These are phyloP conservation scores for Eurystomus glaucurus DNA, from an alignment of 2,797 vertebrate genomes.

Conservation along the genomic window DNA sequence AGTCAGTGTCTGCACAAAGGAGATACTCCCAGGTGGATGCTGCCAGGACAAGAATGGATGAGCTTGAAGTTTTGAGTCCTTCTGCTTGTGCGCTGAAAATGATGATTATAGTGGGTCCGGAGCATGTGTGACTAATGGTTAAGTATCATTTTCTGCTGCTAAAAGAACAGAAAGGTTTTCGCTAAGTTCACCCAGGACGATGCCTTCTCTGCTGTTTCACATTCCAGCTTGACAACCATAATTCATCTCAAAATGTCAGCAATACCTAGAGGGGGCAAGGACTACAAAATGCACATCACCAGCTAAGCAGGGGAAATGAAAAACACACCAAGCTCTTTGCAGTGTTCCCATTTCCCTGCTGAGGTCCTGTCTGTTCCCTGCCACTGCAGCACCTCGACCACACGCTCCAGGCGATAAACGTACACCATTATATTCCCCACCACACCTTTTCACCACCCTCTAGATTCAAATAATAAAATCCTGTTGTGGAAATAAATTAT, in stretches of 20 bases:
- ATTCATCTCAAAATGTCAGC: background rate
- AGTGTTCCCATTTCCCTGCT: background rate
- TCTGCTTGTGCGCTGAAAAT: background rate
- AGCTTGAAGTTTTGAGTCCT: background rate
- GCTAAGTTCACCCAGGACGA: background rate
- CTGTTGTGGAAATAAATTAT: background rate
- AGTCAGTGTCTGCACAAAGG: fast-evolving
- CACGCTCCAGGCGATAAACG: fast-evolving
- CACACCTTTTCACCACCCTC: background rate
- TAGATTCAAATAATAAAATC: background rate
- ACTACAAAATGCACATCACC: background rate
- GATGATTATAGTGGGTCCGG: background rate
- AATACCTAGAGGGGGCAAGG: background rate
- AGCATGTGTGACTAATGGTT: background rate
- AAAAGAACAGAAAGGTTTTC: background rate
- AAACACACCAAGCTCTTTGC: background rate
- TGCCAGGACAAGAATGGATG: background rate
- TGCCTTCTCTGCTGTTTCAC: background rate
- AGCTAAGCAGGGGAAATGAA: background rate
- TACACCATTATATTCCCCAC: background rate
- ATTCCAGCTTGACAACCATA: background rate
- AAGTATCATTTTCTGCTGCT: background rate
- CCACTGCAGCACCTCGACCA: background rate
- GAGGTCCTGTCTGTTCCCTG: background rate
- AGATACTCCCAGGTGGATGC: background rate